Evolutionary conservation across 2,797 vertebrate genomes (phyloP).

Genomic region (Adelosebastes latens): DNA sequence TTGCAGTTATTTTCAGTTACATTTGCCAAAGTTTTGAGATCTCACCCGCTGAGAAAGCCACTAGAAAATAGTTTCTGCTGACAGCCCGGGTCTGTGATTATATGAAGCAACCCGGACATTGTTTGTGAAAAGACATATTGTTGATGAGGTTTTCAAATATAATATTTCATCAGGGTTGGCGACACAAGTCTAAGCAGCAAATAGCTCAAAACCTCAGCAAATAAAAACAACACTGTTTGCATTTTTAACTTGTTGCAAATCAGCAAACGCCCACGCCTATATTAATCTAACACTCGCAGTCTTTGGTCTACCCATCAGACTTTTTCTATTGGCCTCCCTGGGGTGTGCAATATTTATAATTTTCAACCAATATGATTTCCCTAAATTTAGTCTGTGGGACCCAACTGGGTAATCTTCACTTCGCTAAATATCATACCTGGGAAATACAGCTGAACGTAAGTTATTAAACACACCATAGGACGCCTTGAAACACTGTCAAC

Average conservation of each 20-base stretch:
- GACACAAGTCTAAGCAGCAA: neutral
- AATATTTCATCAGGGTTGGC: neutral
- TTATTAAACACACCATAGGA: slow-evolving; percentile 68
- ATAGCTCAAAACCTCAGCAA: slow-evolving; percentile 7
- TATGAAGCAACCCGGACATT: neutral
- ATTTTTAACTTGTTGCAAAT: neutral
- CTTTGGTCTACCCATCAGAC: neutral
- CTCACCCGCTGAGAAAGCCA: slow-evolving; percentile 1
- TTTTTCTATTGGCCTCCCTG: neutral
- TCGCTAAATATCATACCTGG: slow-evolving; percentile 56
- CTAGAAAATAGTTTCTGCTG: slow-evolving; percentile 6
- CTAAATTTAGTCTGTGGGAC: slow-evolving; percentile 36
- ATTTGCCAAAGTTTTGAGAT: slow-evolving; percentile 29
- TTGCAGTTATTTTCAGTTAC: slow-evolving; percentile 9
- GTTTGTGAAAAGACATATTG: neutral
- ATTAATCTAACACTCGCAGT: neutral
- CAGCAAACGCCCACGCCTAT: neutral
- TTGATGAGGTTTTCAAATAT: slow-evolving; percentile 9
- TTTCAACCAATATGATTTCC: slow-evolving; percentile 38
- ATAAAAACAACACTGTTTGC: neutral
- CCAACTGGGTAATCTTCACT: slow-evolving; percentile 37
- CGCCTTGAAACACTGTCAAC: slow-evolving; percentile 42
- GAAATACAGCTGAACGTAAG: slow-evolving; percentile 53
- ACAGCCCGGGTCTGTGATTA: neutral
- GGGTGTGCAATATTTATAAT: slow-evolving; percentile 34